Evolutionary conservation across 2,113 vertebrate species (phyloP).

Genomic region (Syrrhaptes paradoxus): DNA sequence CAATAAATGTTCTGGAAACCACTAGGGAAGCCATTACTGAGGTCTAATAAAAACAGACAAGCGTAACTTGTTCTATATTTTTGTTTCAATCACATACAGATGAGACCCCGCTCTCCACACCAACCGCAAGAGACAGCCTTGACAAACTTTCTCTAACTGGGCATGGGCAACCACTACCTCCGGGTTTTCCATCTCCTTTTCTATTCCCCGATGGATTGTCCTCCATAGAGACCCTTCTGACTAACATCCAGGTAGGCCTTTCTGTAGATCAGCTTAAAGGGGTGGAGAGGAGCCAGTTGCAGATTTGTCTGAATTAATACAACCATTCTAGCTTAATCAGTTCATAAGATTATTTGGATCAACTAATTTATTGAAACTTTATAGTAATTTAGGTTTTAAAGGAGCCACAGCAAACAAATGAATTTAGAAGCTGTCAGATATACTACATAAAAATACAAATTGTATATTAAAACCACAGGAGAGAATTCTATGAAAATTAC

Average conservation of each 20-base stretch:
- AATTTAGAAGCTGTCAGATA: slow-evolving; percentile 50
- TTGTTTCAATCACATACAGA: slow-evolving; percentile 94
- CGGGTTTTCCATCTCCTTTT: slow-evolving; percentile 96
- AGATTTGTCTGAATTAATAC: slow-evolving; percentile 39
- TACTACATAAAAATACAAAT: slow-evolving; percentile 47
- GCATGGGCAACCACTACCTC: slow-evolving; percentile 92
- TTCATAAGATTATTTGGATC: slow-evolving; percentile 38
- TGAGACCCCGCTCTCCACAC: slow-evolving; percentile 94
- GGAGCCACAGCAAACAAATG: slow-evolving; percentile 3
- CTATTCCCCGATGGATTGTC: slow-evolving; percentile 98
- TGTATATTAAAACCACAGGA: slow-evolving; percentile 17
- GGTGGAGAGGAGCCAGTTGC: background rate
- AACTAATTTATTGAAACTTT: slow-evolving; percentile 35
- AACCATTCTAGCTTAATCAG: slow-evolving; percentile 36
- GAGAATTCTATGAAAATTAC: slow-evolving; percentile 44
- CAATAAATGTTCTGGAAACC: slow-evolving; percentile 91
- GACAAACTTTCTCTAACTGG: slow-evolving; percentile 95
- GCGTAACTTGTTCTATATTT: slow-evolving; percentile 90
- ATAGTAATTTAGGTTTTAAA: slow-evolving; percentile 48
- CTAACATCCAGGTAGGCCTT: slow-evolving; percentile 96
- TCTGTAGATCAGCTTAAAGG: slow-evolving; percentile 27
- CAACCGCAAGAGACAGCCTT: slow-evolving; percentile 96
- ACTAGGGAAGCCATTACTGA: slow-evolving; percentile 89
- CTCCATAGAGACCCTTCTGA: slow-evolving; percentile 99
- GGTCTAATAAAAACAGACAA: slow-evolving; percentile 91